These are phyloP conservation scores for Tenebrosternarchus preto DNA, from an alignment of 2,113 vertebrate genomes.

Conservation along the genomic window DNA sequence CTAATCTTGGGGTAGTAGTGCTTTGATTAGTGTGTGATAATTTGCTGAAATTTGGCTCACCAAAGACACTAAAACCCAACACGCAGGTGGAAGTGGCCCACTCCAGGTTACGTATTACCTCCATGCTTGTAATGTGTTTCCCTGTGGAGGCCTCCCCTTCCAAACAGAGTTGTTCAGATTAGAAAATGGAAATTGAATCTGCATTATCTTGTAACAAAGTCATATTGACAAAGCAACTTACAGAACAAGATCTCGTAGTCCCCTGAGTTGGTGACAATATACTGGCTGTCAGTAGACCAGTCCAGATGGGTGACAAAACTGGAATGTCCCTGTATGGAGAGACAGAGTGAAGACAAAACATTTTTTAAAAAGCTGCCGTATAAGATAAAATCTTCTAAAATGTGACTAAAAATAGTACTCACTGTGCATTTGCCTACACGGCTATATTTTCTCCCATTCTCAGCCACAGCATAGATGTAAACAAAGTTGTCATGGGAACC, in stretches of 20 bases:
- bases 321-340: constrained; percentile 80
- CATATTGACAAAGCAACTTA: constrained; percentile 64
- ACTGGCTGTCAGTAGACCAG: constrained; percentile 83
- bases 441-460: constrained; percentile 79
- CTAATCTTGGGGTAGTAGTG: too few relatives aligned
- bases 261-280: constrained; percentile 89
- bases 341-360: constrained; percentile 13
- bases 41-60: constrained; percentile 66
- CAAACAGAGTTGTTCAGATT: constrained; percentile 15
- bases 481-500: constrained; percentile 90
- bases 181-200: neutral
- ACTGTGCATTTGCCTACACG: constrained; percentile 81
- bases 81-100: constrained; percentile 85
- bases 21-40: neutral
- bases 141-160: constrained; percentile 80
- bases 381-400: neutral
- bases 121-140: constrained; percentile 84
- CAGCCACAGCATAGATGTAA: constrained; percentile 85
- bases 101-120: constrained; percentile 78
- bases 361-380: neutral
- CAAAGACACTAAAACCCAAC: constrained; percentile 82
- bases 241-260: constrained; percentile 92
- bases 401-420: constrained; percentile 43
- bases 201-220: neutral
- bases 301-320: constrained; percentile 90